These are phyloP conservation scores for Trypoxylus dichotomus DNA, from an alignment of 1,140 invertebrate genomes.

Conservation along the genomic window DNA sequence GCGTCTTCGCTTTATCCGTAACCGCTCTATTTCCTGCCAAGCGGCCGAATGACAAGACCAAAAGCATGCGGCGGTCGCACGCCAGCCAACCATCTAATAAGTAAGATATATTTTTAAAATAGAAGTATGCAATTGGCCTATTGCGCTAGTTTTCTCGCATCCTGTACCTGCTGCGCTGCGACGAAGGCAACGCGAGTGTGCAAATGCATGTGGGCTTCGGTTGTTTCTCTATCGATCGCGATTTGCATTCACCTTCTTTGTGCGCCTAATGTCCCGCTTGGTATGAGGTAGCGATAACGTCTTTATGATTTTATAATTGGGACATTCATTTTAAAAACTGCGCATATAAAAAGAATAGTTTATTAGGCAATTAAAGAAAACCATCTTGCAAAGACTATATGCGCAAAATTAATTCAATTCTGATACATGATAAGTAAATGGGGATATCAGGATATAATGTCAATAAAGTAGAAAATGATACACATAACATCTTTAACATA, in stretches of 20 bases:
- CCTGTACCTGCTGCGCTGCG: background rate
- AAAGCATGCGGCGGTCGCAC: background rate
- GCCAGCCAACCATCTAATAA: background rate
- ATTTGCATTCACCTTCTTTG: background rate
- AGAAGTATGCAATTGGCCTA: background rate
- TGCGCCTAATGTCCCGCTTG: background rate
- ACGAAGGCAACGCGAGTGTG: background rate
- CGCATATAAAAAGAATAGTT: too few species aligned
- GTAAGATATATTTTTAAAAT: background rate
- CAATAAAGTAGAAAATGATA: too few species aligned
- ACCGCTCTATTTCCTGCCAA: background rate
- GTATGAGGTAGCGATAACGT: background rate
- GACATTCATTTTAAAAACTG: too few species aligned
- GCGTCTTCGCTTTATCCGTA: background rate
- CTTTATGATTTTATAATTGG: background rate
- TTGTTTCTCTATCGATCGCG: background rate
- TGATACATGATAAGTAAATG: too few species aligned
- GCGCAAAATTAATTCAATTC: too few species aligned
- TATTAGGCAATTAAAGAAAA: too few species aligned
- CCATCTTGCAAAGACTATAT: too few species aligned
- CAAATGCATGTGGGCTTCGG: background rate
- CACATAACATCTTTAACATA: too few species aligned
- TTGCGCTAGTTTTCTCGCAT: background rate
- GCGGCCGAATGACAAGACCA: background rate
- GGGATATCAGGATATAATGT: too few species aligned